Conservation (phyloP, 2,888 invertebrate genomes). For the Timema cristinae region DNA sequence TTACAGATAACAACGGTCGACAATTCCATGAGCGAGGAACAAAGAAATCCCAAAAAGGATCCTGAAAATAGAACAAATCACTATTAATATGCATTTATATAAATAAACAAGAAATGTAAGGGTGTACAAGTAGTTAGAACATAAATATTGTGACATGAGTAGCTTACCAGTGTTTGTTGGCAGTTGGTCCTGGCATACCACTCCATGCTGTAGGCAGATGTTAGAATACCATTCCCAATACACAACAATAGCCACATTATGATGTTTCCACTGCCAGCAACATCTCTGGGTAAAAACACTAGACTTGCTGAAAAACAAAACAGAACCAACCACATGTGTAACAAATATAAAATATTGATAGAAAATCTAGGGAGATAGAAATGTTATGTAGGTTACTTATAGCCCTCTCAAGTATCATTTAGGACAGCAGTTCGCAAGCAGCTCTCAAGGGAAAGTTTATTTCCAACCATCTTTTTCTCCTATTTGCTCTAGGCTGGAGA, state of each 20-base stretch:
- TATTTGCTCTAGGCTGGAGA: too few species aligned
- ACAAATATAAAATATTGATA: too few species aligned
- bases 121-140: not conserved
- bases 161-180: conserved; percentile 46
- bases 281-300: conserved; percentile 46
- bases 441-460: too few species aligned
- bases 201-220: conserved; percentile 80
- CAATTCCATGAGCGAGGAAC: conserved; percentile 52
- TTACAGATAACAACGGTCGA: not conserved
- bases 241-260: conserved; percentile 78
- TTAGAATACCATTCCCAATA: conserved; percentile 70
- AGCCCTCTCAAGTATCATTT: too few species aligned
- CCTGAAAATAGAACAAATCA: conserved; percentile 37
- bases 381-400: too few species aligned
- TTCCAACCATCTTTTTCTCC: too few species aligned
- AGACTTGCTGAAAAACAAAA: conserved; percentile 35
- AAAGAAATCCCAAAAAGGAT: conserved; percentile 46
- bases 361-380: too few species aligned
- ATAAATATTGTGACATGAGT: not conserved
- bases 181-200: conserved; percentile 77
- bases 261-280: conserved; percentile 64
- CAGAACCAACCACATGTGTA: too few species aligned
- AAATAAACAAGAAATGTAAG: not conserved
- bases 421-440: too few species aligned
- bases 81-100: too few species aligned